Evolutionary conservation across 2,888 invertebrate species (phyloP).

Genomic region (Allacma fusca): DNA sequence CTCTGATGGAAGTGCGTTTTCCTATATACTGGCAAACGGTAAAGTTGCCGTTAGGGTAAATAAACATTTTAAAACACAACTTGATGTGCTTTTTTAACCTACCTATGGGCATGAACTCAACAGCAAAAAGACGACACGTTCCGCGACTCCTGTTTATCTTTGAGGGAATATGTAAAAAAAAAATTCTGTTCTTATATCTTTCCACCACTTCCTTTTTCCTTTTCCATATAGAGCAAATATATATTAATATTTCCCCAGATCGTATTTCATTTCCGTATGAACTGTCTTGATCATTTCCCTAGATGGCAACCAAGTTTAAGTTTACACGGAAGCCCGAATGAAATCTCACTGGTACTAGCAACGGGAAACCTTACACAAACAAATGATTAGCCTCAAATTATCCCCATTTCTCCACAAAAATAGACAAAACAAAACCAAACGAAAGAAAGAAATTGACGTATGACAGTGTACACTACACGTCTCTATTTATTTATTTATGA

Average conservation of each 20-base stretch:
- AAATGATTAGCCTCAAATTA: too few relatives aligned
- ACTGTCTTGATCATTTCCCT: neutral
- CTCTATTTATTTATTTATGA: too few relatives aligned
- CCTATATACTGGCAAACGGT: neutral
- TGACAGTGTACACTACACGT: too few relatives aligned
- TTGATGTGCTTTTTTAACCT: slow-evolving; percentile 35
- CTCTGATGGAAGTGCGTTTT: neutral
- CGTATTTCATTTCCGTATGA: neutral
- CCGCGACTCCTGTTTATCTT: neutral
- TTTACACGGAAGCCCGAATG: too few relatives aligned
- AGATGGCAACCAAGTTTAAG: neutral
- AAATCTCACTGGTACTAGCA: too few relatives aligned
- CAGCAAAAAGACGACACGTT: neutral
- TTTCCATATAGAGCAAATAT: neutral
- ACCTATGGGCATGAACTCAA: slow-evolving; percentile 12
- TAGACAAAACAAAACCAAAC: too few relatives aligned
- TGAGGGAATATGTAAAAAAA: neutral
- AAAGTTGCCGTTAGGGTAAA: slow-evolving; percentile 16
- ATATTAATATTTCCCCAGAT: neutral
- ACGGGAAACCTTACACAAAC: too few relatives aligned
- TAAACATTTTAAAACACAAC: slow-evolving; percentile 30
- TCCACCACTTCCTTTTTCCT: neutral
- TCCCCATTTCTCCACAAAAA: too few relatives aligned
- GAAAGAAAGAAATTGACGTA: too few relatives aligned
- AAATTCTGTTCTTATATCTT: neutral